Evolutionary conservation across 2,113 vertebrate species (phyloP), one percentile per base, ranked within the genome.

Genomic region (Haemorhous mexicanus): DNA sequence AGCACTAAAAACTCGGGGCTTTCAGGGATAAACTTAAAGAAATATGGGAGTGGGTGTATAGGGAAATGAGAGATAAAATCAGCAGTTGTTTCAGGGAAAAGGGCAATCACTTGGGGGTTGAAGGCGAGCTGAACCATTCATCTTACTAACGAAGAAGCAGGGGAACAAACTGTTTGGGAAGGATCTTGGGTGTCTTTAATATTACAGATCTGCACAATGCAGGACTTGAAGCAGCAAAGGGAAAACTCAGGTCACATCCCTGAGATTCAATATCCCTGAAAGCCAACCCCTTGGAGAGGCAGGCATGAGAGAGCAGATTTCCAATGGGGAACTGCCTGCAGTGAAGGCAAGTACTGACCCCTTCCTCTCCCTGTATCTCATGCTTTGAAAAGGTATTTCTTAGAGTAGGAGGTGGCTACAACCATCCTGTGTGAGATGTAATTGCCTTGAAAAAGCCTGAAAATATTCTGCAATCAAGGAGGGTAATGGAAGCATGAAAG

Each of bases 61-160:
- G 83, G 92, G 95, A 96, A 96, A 92, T 46, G 67, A 70, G 76
- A 88, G 95, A 96, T 96, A 97, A 88, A 28, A 97, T 94, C 95
- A 86, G 32, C 23, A 58, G 43, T 83, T 70, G 64, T 94, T 94
- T 94, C 88, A 86, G 92, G 83, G 94, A 86, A 96, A 95, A 95
- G 86, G 93, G 90, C 93, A 84, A 87, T 67, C 39, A 4, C 73
- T 83, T 95, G 67, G 59, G 78, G 59, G 55, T 35, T 93, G 78
- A 88, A 93, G 92, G 49, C 13, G 58, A 96, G 88, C 73, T 7
- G 5, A 91, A 46, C 16, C 47, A 53, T 83, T 90, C 3, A 17
- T 90, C 53, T 77, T 53, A 11, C 18, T 56, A 24, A 64, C 6
- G 69, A 61, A 84, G n/a, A n/a, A 82, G 43, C 1, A n/a, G n/a